phyloP scores from a whole-genome alignment of 2,113 vertebrate species.

The Eidolon helvum region DNA sequence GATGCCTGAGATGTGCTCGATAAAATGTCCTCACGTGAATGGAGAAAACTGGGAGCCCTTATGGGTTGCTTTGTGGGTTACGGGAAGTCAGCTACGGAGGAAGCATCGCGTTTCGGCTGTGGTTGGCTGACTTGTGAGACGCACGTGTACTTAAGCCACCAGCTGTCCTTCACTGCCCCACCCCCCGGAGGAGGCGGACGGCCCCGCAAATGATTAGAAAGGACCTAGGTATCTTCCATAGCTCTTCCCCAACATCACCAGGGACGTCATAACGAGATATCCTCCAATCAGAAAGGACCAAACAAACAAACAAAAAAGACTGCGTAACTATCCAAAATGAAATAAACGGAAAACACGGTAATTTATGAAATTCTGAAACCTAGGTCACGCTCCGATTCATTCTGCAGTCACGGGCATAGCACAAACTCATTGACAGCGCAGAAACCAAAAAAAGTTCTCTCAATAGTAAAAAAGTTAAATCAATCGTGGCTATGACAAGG shows the following conservation, averaged over 20 bases:
- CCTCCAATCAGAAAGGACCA: neutral
- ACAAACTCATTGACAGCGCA: neutral
- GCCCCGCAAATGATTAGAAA: neutral
- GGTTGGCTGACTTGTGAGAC: fast-evolving
- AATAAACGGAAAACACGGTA: neutral
- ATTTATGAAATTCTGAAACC: neutral
- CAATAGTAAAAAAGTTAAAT: neutral
- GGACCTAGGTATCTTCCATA: neutral
- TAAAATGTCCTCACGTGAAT: neutral
- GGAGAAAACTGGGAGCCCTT: neutral
- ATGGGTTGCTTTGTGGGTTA: neutral
- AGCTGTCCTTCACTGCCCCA: neutral
- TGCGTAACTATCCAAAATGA: neutral
- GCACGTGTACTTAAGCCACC: fast-evolving
- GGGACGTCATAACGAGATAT: neutral
- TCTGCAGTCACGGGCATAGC: neutral
- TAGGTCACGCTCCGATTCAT: neutral
- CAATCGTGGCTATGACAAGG: neutral
- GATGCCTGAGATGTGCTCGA: neutral
- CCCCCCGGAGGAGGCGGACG: neutral
- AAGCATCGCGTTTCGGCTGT: neutral
- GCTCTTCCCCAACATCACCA: neutral
- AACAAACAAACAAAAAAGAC: neutral
- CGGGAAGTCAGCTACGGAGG: neutral
- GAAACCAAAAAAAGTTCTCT: neutral